These are phyloP conservation scores for Cerceris rybyensis DNA, from an alignment of 2,888 invertebrate genomes.

Conservation along the genomic window DNA sequence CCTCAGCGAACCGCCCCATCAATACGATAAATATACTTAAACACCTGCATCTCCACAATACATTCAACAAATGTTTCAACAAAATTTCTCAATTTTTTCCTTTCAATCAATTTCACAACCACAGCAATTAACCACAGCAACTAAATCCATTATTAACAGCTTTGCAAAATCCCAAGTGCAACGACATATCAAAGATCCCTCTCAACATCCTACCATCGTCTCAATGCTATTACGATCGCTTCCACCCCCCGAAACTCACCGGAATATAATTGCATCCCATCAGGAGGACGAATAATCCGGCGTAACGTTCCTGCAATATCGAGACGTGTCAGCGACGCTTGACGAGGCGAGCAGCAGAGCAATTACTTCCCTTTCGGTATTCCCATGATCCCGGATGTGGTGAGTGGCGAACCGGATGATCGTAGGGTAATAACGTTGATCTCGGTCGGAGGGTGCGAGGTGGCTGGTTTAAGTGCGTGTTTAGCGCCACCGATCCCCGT, in stretches of 20 bases:
- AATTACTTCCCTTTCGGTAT: conserved; percentile 51
- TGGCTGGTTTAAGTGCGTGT: conserved; percentile 71
- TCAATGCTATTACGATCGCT: neutral
- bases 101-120: no score
- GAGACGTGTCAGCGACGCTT: conserved; percentile 14
- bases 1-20: no score
- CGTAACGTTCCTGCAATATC: conserved; percentile 21
- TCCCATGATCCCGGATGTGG: conserved; percentile 48
- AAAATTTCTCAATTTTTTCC: no score
- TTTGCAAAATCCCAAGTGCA: no score
- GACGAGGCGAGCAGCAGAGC: conserved; percentile 28
- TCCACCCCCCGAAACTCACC: conserved; percentile 9
- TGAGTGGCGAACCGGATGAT: conserved; percentile 60
- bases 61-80: no score
- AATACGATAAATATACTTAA: no score
- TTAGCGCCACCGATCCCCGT: conserved; percentile 70
- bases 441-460: conserved; percentile 56
- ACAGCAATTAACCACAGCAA: neutral
- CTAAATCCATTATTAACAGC: neutral
- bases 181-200: no score
- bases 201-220: no score
- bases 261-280: conserved; percentile 9
- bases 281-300: no score
- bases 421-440: conserved; percentile 68
- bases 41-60: no score